Base-by-base conservation (phyloP, 35 echinoderm and acorn worm genomes). In the Apostichopus californicus region DNA sequence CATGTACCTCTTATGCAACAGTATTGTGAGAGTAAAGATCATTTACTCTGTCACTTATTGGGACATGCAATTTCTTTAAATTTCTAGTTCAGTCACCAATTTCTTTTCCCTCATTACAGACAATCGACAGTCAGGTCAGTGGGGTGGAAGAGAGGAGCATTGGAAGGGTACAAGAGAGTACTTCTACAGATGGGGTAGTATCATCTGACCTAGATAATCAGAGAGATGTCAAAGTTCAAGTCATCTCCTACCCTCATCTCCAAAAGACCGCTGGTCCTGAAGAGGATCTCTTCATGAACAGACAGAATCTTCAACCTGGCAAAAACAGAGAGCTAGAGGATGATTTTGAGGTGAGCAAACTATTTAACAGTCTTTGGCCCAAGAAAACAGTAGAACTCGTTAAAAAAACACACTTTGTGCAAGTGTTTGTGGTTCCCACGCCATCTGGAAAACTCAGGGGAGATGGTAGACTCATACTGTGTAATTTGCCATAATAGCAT, bases 291-390 rank as follows among this genome's bases (percentile, higher is more conserved):
- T 83, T 83, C 80, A 83, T 83, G 80, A 83, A 83, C 52, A 12
- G 53, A n/a, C 52, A 83, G 56, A 83, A 55, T 3, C 56, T 83
- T 12, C 52, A 54, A 54, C 52, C 80, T 17, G 20, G 71, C 17
- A 83, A 83, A 57, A 54, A 54, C 20, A 54, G 56, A 13, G 71
- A 75, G n/a, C 55, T 83, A 5, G 80, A 83, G 53, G 80, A 83
- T 54, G 80, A 83, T 54, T 83, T 83, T 83, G 80, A 83, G 80
- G 80, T 83, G 80, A 54, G 80, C 5, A 55, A 75, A 61, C 58
- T 61, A 61, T 61, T 0, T 61, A 61, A n/a, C 17, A 0, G 9
- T n/a, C 75, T 12, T 18, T 78, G 9, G 7, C 75, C 17, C 75
- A 12, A 8, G 75, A 78, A 46, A 46, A 46, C 34, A 46, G 34